These are phyloP conservation scores for Momotus momota DNA, from an alignment of 2,797 vertebrate genomes.

Conservation along the genomic window DNA sequence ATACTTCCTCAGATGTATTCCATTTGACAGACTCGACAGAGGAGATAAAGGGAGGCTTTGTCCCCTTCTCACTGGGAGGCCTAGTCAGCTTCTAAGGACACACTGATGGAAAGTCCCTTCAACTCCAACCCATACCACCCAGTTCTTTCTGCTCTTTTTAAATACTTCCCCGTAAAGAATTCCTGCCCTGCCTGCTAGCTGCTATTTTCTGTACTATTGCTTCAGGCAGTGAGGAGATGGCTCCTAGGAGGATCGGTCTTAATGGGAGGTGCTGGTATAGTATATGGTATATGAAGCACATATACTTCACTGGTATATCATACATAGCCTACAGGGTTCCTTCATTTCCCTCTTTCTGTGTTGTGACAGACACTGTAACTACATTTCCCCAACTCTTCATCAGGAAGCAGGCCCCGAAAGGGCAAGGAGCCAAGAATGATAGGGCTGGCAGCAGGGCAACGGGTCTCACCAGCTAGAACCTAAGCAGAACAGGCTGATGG, in stretches of 20 bases:
- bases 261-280: not conserved
- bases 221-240: not conserved
- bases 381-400: not conserved
- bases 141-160: not conserved
- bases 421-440: not conserved
- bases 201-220: fast-evolving
- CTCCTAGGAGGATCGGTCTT: not conserved
- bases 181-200: not conserved
- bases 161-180: not conserved
- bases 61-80: not conserved
- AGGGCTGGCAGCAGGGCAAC: not conserved
- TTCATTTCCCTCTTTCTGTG: fast-evolving
- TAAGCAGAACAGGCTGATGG: fast-evolving
- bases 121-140: not conserved
- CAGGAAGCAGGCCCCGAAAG: not conserved
- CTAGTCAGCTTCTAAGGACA: not conserved
- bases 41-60: not conserved
- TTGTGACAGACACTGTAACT: not conserved
- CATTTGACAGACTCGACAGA: fast-evolving
- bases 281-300: too few relatives aligned
- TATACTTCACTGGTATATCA: too few relatives aligned
- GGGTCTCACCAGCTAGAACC: too few relatives aligned
- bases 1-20: fast-evolving
- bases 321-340: not conserved
- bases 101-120: not conserved